Percentiles rank a stretch among this genome's conserved stretches.
Evolutionary conservation across 2,113 vertebrate species (phyloP).

Genomic region (Dendropsophus ebraccatus): DNA sequence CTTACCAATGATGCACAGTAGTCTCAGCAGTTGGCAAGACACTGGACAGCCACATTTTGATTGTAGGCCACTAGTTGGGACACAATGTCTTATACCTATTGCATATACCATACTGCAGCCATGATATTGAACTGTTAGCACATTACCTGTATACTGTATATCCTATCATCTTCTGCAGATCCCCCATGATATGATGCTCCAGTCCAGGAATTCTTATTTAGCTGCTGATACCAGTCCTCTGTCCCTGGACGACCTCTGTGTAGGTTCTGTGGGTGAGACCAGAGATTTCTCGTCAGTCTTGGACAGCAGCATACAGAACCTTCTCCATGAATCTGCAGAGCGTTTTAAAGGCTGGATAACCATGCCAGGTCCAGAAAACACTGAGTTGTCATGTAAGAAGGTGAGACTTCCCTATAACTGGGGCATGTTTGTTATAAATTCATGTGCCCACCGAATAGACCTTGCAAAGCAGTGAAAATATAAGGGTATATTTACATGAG

Average conservation of each 20-base stretch:
- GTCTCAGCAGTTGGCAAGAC: no score
- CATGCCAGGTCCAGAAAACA: conserved; percentile 72
- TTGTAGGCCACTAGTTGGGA: background rate
- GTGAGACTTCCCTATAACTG: conserved; percentile 62
- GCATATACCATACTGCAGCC: no score
- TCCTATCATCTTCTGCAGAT: conserved; percentile 64
- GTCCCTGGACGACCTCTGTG: conserved; percentile 70
- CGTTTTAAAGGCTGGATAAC: conserved; percentile 82
- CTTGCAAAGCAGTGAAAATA: no score
- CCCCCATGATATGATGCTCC: conserved; percentile 82
- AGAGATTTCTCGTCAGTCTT: conserved; percentile 73
- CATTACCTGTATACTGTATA: background rate
- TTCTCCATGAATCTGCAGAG: conserved; percentile 76
- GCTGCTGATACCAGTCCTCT: conserved; percentile 76
- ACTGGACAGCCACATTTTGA: no score
- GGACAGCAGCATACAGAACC: conserved; percentile 76
- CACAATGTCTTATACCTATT: no score
- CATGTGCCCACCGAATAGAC: no score
- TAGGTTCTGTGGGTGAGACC: conserved; percentile 63
- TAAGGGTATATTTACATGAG: no score
- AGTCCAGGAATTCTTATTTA: conserved; percentile 78
- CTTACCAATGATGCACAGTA: no score
- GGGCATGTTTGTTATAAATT: no score
- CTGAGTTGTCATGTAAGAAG: conserved; percentile 83
- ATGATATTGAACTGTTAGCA: background rate